Evolutionary conservation across 2,888 invertebrate species (phyloP), one percentile per base, ranked within the genome.

Genomic region (Harmothoe impar): DNA sequence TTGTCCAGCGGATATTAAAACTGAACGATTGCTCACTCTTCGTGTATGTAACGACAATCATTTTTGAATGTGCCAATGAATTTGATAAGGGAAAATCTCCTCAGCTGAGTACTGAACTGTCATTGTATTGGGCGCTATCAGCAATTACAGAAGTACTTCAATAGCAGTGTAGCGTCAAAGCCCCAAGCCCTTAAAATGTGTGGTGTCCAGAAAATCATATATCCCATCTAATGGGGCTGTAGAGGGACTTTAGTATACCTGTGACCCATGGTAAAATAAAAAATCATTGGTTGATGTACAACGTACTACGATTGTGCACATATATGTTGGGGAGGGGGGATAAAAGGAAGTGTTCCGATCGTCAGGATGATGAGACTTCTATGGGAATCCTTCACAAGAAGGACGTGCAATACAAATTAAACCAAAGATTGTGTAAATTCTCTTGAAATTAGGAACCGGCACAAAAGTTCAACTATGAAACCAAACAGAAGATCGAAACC

Each of bases 391-490:
- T 29, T 72, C 31, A 7, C 29, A 29, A n/a, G 5, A 72, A 29
- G 72, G 72, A 72, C 25, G 72, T 72, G 72, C 72, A 72, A 72
- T 72, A 72, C 25, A 62, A 72, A 29, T 62, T 72, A 29, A 72
- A 72, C 72, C 72, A 72, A 72, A 72, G 72, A 72, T 29, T 29
- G 43, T 43, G 43, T 43, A 43, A 43, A 43, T 43, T 10, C 3
- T 43, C 43, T 43, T 43, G 43, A 43, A 43, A 43, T 43, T 43
- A 43, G 3, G 43, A 43, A 10, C 3, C 10, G 10, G 10, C 10
- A 43, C 3, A 43, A 43, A 43, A 10, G 43, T 43, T 43, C 43
- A 43, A 10, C 43, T 43, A 10, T 43, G 10, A 10, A 43, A 43
- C 5, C 43, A 43, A 43, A 43, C 10, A 43, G 10, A 43, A 43